phyloP scores from a whole-genome alignment of 2,888 invertebrate species.

The Bembecia ichneumoniformis region DNA sequence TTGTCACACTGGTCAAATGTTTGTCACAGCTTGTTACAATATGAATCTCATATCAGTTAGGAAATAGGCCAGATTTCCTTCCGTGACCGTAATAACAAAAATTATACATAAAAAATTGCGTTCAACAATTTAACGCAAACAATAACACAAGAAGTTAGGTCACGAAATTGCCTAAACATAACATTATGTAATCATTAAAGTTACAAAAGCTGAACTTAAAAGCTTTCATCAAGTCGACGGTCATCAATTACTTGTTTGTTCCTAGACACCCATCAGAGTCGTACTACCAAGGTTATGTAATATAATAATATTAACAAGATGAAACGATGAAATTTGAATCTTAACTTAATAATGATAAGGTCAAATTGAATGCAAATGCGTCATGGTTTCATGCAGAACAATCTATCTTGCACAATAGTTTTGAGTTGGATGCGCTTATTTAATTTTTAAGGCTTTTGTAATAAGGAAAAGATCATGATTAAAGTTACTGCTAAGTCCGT shows the following conservation, averaged over 20 bases:
- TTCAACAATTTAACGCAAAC: too few species aligned
- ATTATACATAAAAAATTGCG: too few species aligned
- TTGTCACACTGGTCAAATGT: too few species aligned
- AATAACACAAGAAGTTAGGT: too few species aligned
- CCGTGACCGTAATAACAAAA: too few species aligned
- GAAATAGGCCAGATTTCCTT: too few species aligned
- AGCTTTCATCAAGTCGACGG: slow-evolving; percentile 18
- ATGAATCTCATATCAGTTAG: too few species aligned
- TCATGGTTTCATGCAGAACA: neutral
- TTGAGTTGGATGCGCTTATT: neutral
- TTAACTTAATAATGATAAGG: neutral
- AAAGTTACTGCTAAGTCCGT: neutral
- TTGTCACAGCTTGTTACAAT: too few species aligned
- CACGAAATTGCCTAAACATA: too few species aligned
- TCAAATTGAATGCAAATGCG: neutral
- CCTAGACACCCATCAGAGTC: slow-evolving; percentile 43
- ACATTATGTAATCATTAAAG: neutral
- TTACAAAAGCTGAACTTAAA: neutral
- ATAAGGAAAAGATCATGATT: neutral
- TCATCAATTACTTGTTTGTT: slow-evolving; percentile 26
- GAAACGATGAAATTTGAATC: neutral
- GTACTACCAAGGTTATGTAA: slow-evolving; percentile 7
- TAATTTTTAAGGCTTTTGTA: neutral
- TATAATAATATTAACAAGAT: neutral
- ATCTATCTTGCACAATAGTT: neutral